Percentiles rank a stretch among this genome's conserved stretches.
These are phyloP conservation scores for Enteromius mattozi DNA, from an alignment of 2,797 vertebrate genomes.

Conservation along the genomic window DNA sequence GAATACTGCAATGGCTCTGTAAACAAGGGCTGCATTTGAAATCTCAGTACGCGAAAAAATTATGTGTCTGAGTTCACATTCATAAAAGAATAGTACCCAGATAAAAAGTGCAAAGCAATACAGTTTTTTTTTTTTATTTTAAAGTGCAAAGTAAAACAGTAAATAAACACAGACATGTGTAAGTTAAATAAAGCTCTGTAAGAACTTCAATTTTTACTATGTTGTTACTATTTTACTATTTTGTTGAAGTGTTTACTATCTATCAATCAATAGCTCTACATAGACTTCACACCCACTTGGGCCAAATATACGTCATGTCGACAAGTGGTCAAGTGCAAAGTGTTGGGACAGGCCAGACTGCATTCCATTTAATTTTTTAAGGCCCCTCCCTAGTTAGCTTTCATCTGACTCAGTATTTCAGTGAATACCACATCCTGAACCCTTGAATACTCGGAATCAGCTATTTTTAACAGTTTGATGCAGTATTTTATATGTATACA, in stretches of 20 bases:
- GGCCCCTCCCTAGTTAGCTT: neutral
- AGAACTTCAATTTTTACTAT: neutral
- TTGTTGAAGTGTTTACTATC: neutral
- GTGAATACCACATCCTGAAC: neutral
- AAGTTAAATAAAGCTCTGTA: neutral
- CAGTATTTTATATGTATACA: neutral
- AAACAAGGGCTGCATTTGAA: neutral
- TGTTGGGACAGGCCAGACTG: neutral
- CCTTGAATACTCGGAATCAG: too few relatives aligned
- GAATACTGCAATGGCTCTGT: neutral
- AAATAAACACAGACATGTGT: too few relatives aligned
- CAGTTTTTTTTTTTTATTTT: too few relatives aligned
- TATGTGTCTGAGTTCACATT: neutral
- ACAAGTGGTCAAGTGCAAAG: neutral
- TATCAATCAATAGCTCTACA: neutral
- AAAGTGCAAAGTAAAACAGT: too few relatives aligned
- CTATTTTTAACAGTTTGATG: neutral
- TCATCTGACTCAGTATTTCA: neutral
- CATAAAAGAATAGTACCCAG: neutral
- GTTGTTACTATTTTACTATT: too few relatives aligned
- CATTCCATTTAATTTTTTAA: neutral
- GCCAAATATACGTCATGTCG: neutral
- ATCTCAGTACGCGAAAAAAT: neutral
- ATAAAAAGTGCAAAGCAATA: too few relatives aligned
- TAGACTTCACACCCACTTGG: neutral